These are phyloP conservation scores for Microdon myrmicae DNA, from an alignment of 2,888 invertebrate species.

Conservation along the genomic window DNA sequence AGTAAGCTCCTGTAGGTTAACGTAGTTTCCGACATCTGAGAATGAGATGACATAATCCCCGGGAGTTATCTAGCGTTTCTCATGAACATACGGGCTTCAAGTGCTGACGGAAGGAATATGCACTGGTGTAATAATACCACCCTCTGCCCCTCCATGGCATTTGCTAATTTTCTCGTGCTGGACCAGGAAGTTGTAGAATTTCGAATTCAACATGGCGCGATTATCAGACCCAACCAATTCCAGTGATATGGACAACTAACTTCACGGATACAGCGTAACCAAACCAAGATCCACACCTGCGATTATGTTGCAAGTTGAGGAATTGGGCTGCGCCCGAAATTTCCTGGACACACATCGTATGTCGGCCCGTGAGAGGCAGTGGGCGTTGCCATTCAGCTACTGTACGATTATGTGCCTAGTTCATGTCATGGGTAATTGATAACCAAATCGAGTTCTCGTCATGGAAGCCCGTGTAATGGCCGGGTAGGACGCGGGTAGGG, in stretches of 20 bases:
- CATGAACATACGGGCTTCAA: too few species aligned
- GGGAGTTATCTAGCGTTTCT: conserved; percentile 19
- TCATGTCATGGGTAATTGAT: conserved; percentile 31
- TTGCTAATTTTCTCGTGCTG: too few species aligned
- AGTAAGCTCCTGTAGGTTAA: background rate
- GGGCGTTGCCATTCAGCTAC: conserved; percentile 11
- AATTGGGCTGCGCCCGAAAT: conserved; percentile 28
- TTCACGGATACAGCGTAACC: conserved; percentile 23
- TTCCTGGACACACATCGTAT: background rate
- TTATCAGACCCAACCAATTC: too few species aligned
- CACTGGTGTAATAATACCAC: too few species aligned
- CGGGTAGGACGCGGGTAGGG: background rate
- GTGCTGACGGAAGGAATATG: too few species aligned
- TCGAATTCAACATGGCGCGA: too few species aligned
- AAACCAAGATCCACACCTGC: conserved; percentile 30
- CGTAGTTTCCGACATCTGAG: conserved; percentile 6
- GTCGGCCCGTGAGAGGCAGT: background rate
- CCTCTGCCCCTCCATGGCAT: too few species aligned
- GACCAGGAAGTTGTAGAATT: too few species aligned
- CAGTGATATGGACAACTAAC: too few species aligned
- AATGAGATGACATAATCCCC: conserved; percentile 38
- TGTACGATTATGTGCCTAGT: conserved; percentile 15
- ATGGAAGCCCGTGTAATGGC: too few species aligned
- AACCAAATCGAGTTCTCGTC: conserved; percentile 21
- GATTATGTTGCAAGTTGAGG: conserved; percentile 30